Evolutionary conservation across 2,797 vertebrate species (phyloP), one percentile per base, ranked within the genome.

Genomic region (Sebastes trivittatus): DNA sequence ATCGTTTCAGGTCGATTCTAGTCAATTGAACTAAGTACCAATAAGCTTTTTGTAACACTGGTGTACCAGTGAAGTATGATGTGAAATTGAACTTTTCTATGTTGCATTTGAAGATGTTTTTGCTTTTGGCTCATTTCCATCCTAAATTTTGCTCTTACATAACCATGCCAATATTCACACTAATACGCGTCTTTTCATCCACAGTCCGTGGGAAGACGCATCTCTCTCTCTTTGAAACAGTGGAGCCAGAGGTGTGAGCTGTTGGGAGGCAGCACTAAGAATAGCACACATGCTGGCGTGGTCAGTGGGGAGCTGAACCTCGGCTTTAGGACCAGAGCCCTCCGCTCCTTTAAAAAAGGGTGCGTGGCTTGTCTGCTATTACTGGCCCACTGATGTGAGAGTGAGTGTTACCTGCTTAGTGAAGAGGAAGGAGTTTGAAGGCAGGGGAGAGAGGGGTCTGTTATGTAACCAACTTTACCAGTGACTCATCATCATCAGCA

Each of bases 401-500:
- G 82, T 81, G 87, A 89, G 81, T 81, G 84, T 90, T 94, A 94
- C 93, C 92, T 93, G 93, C 94, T 95, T 93, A 91, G 89, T 94
- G 90, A 90, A 94, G 93, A 94, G 93, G 92, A 95, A 95, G 87
- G 87, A 94, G 89, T 89, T 90, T 91, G 91, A 90, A 91, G 83
- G 89, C 92, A 90, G 86, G 80, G 87, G 87, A 93, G 86, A 91
- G 75, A 81, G 70, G 73, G 85, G 79, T 87, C 84, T 88, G 92
- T 96, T 96, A 95, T 94, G 89, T 93, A 96, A 96, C 87, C 77
- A 85, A 88, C 90, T 93, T 92, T 85, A 89, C 91, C 91, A 90
- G 91, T 96, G 95, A 96, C 92, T 96, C 94, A 96, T 94, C 93
- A 92, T 89, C 92, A 90, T 86, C 91, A 87, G 88, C 80, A 89